Evolutionary conservation across 1,140 invertebrate genomes (phyloP).

Genomic region (Lordiphosa stackelbergi): DNA sequence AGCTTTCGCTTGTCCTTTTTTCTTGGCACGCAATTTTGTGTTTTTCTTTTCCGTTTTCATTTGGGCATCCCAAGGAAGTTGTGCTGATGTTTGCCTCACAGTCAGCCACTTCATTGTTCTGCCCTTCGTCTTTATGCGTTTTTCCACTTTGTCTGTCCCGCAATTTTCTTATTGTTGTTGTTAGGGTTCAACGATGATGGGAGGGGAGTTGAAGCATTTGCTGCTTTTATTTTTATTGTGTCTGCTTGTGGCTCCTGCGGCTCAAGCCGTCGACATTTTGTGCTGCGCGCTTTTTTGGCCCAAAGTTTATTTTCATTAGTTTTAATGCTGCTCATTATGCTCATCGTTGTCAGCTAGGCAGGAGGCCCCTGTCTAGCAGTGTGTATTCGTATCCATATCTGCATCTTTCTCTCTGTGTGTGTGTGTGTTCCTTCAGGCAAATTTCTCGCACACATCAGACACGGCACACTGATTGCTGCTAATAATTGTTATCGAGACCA

Average conservation of each 20-base stretch:
- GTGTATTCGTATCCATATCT: constrained; percentile 17
- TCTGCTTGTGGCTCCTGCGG: constrained; percentile 24
- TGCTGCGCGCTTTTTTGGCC: constrained; percentile 57
- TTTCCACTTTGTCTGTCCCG: constrained; percentile 63
- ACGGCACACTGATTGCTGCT: constrained; percentile 41
- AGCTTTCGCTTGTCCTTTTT: too few species aligned
- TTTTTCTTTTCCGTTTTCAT: constrained; percentile 8
- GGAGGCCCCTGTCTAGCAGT: constrained; percentile 22
- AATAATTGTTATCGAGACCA: constrained; percentile 35
- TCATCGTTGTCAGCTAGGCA: constrained; percentile 23
- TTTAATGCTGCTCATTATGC: constrained; percentile 71
- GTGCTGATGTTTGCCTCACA: constrained; percentile 1
- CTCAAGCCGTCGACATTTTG: constrained; percentile 46
- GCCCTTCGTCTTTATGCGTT: constrained; percentile 59
- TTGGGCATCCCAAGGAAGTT: constrained; percentile 1
- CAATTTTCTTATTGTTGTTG: constrained; percentile 66
- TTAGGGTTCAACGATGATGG: constrained; percentile 18
- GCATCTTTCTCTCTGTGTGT: constrained; percentile 27
- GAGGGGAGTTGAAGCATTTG: too few species aligned
- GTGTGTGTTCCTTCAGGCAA: constrained; percentile 11
- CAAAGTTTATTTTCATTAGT: constrained; percentile 74
- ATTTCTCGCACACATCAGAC: constrained; percentile 16
- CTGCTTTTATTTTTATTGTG: constrained; percentile 7
- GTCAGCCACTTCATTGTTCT: constrained; percentile 51
- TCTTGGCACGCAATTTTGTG: constrained; percentile 13